Percentiles rank a stretch among this genome's conserved stretches.
Evolutionary conservation across 37 sponge, comb jelly and placozoan species (phyloP).

Genomic region (Oopsacas minuta): DNA sequence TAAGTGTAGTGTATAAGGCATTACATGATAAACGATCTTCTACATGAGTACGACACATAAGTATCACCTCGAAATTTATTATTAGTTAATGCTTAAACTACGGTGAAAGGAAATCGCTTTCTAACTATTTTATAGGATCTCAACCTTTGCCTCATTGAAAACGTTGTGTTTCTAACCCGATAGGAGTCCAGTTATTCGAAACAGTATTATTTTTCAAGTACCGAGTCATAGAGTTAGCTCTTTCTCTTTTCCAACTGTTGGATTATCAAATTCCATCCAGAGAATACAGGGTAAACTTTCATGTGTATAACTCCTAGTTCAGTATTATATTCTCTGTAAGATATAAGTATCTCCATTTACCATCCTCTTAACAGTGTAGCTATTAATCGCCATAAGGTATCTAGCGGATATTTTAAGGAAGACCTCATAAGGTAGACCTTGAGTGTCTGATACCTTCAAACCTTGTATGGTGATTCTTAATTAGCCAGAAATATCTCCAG

Average conservation of each 20-base stretch:
- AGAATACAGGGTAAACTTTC: neutral
- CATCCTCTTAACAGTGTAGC: neutral
- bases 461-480: neutral
- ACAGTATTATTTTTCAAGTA: neutral
- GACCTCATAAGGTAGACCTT: slow-evolving; percentile 1
- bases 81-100: neutral
- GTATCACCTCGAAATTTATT: neutral
- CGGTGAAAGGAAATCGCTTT: neutral
- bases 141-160: neutral
- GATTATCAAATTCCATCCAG: neutral
- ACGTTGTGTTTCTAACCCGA: neutral
- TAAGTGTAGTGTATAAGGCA: neutral
- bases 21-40: neutral
- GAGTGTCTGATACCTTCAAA: slow-evolving; percentile 9
- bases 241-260: neutral
- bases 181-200: neutral
- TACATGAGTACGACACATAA: neutral
- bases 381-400: neutral
- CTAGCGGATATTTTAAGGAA: neutral
- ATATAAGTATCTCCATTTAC: neutral
- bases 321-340: neutral
- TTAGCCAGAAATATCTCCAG: neutral
- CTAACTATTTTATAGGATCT: neutral
- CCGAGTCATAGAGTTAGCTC: neutral
- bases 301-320: neutral